Percentiles rank a stretch among this genome's conserved stretches.
These are phyloP conservation scores for Sebastes vulpes DNA, from an alignment of 2,797 vertebrate species.

Conservation along the genomic window DNA sequence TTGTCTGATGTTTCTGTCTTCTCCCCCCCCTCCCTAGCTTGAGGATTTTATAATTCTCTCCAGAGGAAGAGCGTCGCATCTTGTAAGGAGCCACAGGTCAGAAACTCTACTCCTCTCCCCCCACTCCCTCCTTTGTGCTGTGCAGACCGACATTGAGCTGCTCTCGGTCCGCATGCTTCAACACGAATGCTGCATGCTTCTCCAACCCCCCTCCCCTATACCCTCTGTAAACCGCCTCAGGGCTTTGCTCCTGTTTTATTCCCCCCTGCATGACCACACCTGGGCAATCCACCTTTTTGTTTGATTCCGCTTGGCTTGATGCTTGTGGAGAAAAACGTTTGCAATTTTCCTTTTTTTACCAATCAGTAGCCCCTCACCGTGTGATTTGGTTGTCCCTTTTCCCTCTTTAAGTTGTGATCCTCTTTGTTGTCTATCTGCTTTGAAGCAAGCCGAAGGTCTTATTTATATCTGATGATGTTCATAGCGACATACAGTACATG, in stretches of 20 bases:
- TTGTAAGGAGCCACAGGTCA: conserved; percentile 88
- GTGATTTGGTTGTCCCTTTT: conserved; percentile 14
- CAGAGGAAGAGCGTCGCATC: conserved; percentile 83
- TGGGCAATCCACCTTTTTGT: conserved; percentile 49
- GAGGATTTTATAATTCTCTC: conserved; percentile 88
- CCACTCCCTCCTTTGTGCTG: conserved; percentile 23
- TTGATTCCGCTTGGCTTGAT: conserved; percentile 48
- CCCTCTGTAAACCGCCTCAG: conserved; percentile 28
- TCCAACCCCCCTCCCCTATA: neutral
- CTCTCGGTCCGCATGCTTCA: conserved; percentile 71
- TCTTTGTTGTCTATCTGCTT: neutral
- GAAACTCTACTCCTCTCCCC: conserved; percentile 73
- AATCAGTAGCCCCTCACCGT: neutral
- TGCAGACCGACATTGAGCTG: conserved; percentile 45
- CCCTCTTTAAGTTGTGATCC: neutral
- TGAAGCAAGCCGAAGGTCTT: neutral
- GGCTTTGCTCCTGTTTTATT: conserved; percentile 32
- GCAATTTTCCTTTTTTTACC: conserved; percentile 4
- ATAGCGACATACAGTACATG: neutral
- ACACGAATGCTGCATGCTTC: conserved; percentile 77
- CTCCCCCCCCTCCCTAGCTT: conserved; percentile 79
- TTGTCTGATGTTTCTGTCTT: conserved; percentile 81
- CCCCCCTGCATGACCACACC: conserved; percentile 72
- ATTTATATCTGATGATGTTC: neutral
- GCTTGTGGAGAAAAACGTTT: neutral